Evolutionary conservation across 2,797 vertebrate genomes (phyloP).

Genomic region (Microchirus variegatus): DNA sequence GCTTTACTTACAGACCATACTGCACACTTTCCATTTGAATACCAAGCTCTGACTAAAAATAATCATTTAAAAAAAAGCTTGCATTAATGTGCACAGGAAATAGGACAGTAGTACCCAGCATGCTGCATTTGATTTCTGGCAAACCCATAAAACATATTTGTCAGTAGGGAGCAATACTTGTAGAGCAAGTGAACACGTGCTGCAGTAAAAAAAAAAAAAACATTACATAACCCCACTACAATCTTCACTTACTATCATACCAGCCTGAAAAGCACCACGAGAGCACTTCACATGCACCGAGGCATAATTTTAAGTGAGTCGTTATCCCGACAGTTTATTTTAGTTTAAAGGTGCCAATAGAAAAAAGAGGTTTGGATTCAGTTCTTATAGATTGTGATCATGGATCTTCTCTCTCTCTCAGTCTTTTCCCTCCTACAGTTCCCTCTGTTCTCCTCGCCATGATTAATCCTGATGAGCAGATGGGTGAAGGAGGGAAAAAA

Average conservation of each 20-base stretch:
- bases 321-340: conserved; percentile 44
- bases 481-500: conserved; percentile 62
- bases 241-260: conserved; percentile 31
- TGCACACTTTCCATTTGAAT: too few species aligned
- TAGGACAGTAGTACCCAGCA: not conserved
- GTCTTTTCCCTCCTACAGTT: conserved; percentile 25
- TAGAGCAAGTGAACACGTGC: conserved; percentile 27
- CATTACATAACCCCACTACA: conserved; percentile 55
- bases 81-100: conserved; percentile 1
- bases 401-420: conserved; percentile 17
- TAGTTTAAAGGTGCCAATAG: conserved; percentile 16
- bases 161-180: conserved; percentile 20
- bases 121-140: conserved; percentile 6
- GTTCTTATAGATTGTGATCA: conserved; percentile 17
- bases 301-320: conserved; percentile 47
- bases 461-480: conserved; percentile 76
- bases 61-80: too few species aligned
- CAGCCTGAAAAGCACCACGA: conserved; percentile 40
- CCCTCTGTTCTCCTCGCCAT: conserved; percentile 30
- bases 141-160: conserved; percentile 31
- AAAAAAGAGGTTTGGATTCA: conserved; percentile 31
- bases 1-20: too few species aligned
- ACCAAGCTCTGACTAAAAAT: not conserved
- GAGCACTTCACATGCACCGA: conserved; percentile 29
- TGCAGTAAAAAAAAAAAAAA: conserved; percentile 21